Percentiles rank a stretch among this genome's conserved stretches.
phyloP scores from a whole-genome alignment of 2,888 invertebrate species.

The Lasius platythorax region DNA sequence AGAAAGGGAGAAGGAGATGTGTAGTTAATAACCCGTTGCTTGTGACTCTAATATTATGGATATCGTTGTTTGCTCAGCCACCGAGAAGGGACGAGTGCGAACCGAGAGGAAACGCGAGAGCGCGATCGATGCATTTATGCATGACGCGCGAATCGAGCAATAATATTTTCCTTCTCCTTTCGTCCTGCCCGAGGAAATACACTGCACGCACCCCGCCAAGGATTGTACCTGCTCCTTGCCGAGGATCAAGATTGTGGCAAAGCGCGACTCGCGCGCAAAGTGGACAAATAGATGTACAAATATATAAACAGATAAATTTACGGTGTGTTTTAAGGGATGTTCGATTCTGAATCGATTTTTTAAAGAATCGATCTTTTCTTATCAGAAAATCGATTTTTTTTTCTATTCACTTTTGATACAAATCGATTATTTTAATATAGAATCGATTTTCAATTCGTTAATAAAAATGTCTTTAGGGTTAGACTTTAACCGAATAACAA shows the following conservation, averaged over 20 bases:
- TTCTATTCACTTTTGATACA: too few species aligned
- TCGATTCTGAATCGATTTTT: too few species aligned
- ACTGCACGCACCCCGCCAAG: slow-evolving; percentile 27
- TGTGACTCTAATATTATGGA: slow-evolving; percentile 82
- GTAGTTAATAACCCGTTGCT: slow-evolving; percentile 75
- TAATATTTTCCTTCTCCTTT: slow-evolving; percentile 83
- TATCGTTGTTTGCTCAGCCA: slow-evolving; percentile 85
- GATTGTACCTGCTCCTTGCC: neutral
- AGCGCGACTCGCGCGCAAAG: slow-evolving; percentile 11
- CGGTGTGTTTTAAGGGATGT: too few species aligned
- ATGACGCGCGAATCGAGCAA: slow-evolving; percentile 81
- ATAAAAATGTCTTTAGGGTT: too few species aligned
- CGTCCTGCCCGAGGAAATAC: slow-evolving; percentile 69
- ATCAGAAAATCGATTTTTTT: too few species aligned
- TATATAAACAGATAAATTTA: neutral
- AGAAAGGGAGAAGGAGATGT: slow-evolving; percentile 25
- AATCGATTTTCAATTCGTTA: too few species aligned
- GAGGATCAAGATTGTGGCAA: neutral
- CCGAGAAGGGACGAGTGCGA: slow-evolving; percentile 64
- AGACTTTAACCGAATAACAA: too few species aligned
- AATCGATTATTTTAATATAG: too few species aligned
- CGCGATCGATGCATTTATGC: slow-evolving; percentile 75
- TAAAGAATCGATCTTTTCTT: too few species aligned
- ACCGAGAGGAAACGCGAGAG: slow-evolving; percentile 63
- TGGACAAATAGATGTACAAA: neutral